Conservation (phyloP, 2,797 vertebrate genomes). For the Hippoglossus hippoglossus region DNA sequence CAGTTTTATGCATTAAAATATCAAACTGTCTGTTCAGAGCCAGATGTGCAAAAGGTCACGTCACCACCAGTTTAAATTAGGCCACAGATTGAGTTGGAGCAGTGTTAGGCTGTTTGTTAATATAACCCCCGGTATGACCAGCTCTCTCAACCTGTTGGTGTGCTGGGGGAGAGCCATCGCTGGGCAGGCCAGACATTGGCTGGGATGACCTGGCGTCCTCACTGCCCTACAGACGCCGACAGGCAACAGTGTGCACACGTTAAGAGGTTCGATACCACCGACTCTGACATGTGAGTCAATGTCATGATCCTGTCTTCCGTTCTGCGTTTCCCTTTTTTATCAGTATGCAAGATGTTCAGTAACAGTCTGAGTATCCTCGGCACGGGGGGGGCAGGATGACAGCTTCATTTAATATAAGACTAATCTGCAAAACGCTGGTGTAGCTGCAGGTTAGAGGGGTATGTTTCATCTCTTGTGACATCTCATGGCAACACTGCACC, state of each 20-base stretch:
- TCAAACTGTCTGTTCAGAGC: slow-evolving; percentile 24
- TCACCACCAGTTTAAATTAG: slow-evolving; percentile 38
- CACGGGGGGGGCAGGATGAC: neutral
- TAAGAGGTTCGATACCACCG: slow-evolving; percentile 46
- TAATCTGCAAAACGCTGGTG: neutral
- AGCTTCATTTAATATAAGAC: neutral
- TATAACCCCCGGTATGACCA: slow-evolving; percentile 59
- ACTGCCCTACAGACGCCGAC: slow-evolving; percentile 79
- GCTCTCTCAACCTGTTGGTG: slow-evolving; percentile 79
- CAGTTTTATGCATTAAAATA: neutral
- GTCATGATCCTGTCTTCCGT: neutral
- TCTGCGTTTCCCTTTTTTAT: neutral
- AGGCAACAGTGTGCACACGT: slow-evolving; percentile 74
- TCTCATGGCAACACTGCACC: neutral
- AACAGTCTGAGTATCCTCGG: slow-evolving; percentile 1
- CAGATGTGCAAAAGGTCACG: slow-evolving; percentile 51
- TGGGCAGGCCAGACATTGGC: slow-evolving; percentile 75
- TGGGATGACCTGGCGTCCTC: slow-evolving; percentile 78
- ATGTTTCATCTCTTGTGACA: neutral
- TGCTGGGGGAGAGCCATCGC: slow-evolving; percentile 74
- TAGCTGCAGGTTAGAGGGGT: slow-evolving; percentile 7
- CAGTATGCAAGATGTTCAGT: neutral
- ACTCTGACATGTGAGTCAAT: slow-evolving; percentile 19
- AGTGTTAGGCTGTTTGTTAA: slow-evolving; percentile 73
- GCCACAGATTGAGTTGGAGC: slow-evolving; percentile 33